Conservation (phyloP, 2,113 vertebrate genomes). For the Anoplopoma fimbria region DNA sequence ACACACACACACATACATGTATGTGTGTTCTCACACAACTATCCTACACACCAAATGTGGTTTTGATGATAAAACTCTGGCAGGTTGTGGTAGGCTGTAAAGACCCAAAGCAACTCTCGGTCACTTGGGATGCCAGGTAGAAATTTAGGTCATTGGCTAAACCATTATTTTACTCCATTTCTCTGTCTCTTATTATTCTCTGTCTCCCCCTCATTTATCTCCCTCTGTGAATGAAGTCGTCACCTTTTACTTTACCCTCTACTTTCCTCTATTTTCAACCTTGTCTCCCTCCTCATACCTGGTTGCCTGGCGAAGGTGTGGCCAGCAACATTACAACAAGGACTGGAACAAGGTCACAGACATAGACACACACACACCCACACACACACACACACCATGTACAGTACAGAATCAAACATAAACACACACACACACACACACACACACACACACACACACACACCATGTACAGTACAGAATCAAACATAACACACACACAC, state of each 20-base stretch:
- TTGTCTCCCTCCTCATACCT: conserved; percentile 44
- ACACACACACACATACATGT: conserved; percentile 24
- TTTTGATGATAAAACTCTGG: conserved; percentile 36
- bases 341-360: conserved; percentile 9
- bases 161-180: conserved; percentile 19
- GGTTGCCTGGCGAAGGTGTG: conserved; percentile 48
- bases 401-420: too few relatives aligned
- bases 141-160: conserved; percentile 37
- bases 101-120: conserved; percentile 17
- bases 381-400: conserved; percentile 7
- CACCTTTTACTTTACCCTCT: conserved; percentile 5
- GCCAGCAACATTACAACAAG: conserved; percentile 44
- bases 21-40: conserved; percentile 5
- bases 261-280: conserved; percentile 8
- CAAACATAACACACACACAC: conserved; percentile 2
- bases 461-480: neutral
- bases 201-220: conserved; percentile 14
- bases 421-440: conserved; percentile 3
- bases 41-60: conserved; percentile 40
- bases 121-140: conserved; percentile 22
- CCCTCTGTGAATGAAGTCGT: neutral
- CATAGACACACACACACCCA: conserved; percentile 3
- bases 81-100: conserved; percentile 26
- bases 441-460: conserved; percentile 18
- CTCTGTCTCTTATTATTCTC: neutral